Percentiles rank a stretch among this genome's conserved stretches.
Conservation (phyloP, 2,797 vertebrate species). For the Toxotes lorentzi region DNA sequence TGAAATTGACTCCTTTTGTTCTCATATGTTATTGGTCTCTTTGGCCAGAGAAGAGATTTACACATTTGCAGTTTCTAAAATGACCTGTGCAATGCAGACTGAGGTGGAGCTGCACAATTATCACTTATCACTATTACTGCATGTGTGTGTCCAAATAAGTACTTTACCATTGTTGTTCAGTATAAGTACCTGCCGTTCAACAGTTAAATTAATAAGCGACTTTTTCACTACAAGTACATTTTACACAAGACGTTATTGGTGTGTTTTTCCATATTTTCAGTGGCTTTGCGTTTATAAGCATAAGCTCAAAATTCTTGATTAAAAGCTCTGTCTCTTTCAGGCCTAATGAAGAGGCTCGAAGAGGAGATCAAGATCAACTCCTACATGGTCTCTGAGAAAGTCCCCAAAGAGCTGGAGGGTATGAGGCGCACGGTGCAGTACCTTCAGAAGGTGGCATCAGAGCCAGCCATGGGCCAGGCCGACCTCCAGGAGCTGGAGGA, state of each 20-base stretch:
- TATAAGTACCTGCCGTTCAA: not conserved
- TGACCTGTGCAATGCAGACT: slow-evolving; percentile 19
- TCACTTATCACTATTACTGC: slow-evolving; percentile 24
- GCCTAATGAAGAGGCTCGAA: slow-evolving; percentile 94
- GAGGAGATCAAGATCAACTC: slow-evolving; percentile 97
- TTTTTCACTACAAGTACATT: not conserved
- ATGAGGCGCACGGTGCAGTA: slow-evolving; percentile 88
- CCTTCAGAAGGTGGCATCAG: slow-evolving; percentile 91
- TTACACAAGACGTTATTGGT: not conserved
- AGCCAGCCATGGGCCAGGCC: slow-evolving; percentile 92
- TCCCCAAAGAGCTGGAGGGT: slow-evolving; percentile 92
- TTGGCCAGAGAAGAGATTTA: slow-evolving; percentile 61
- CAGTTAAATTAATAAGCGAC: not conserved
- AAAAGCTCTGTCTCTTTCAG: slow-evolving; percentile 73
- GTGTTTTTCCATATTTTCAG: not conserved
- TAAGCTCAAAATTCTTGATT: slow-evolving; percentile 10
- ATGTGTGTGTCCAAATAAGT: not conserved
- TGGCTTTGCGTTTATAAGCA: not conserved
- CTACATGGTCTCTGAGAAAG: slow-evolving; percentile 94
- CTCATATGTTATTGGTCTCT: slow-evolving; percentile 23
- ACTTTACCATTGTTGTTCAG: not conserved
- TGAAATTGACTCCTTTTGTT: slow-evolving; percentile 51
- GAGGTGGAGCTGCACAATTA: slow-evolving; percentile 30
- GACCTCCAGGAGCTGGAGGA: slow-evolving; percentile 90
- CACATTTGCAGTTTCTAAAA: slow-evolving; percentile 71